Percentiles rank a stretch among this genome's conserved stretches.
phyloP scores from a whole-genome alignment of 2,113 vertebrate species.

The Eonycteris spelaea region DNA sequence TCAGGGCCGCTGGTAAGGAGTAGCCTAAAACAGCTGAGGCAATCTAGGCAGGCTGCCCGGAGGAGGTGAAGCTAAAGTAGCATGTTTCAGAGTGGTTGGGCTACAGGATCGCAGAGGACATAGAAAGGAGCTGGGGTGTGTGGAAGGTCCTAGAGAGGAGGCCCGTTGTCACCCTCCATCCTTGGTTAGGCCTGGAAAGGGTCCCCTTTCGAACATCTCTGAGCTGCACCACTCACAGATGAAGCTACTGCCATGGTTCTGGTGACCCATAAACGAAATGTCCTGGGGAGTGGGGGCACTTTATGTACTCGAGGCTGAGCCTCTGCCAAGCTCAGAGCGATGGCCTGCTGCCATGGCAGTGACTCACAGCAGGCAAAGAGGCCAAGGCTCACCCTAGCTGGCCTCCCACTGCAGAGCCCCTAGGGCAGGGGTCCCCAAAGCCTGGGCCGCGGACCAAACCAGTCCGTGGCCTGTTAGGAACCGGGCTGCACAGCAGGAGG shows the following conservation, averaged over 20 bases:
- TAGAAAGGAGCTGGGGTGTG: not conserved
- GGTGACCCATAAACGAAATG: not conserved
- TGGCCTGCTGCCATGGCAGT: not conserved
- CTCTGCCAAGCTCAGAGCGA: not conserved
- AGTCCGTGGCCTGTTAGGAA: too few relatives aligned
- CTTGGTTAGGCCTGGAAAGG: not conserved
- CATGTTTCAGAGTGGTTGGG: not conserved
- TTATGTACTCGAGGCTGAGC: not conserved
- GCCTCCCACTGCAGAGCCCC: not conserved
- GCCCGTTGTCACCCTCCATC: not conserved
- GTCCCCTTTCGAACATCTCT: not conserved
- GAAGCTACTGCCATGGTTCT: rapidly evolving
- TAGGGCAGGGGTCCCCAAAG: not conserved
- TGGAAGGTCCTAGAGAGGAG: not conserved
- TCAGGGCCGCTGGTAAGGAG: not conserved
- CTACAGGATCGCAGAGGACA: not conserved
- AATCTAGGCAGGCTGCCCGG: not conserved
- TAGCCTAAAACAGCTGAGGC: not conserved
- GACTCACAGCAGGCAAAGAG: not conserved
- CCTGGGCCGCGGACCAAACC: too few relatives aligned
- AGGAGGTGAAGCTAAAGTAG: not conserved
- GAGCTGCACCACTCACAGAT: not conserved
- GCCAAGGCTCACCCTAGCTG: not conserved
- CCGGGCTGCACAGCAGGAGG: too few relatives aligned
- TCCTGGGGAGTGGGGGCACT: not conserved